Evolutionary conservation across 23 tunicate genomes (phyloP), one percentile per base, ranked within the genome.

Genomic region (Corella eumyota): DNA sequence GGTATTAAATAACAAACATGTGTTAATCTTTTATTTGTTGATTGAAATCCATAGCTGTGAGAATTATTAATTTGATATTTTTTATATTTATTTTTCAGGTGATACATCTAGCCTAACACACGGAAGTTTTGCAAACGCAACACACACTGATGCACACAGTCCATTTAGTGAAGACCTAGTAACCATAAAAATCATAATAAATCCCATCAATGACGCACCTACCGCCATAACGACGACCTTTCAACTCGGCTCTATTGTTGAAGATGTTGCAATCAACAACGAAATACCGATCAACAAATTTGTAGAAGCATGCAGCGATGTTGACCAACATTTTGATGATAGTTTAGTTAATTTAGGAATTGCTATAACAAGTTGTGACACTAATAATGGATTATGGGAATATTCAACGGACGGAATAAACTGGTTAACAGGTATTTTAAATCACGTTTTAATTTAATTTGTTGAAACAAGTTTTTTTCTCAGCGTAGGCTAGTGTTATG

Each of bases 181-280:
- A 7, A 71, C 77, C 11, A 2, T 71, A 21, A 71, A 67, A 13
- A 47, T 71, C 20, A 19, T 22, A 26, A 25, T 71, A 11, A 44
- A 51, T 29, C 58, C 67, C 4, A 34, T 71, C 54, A 71, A 71
- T 60, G 77, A 71, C 67, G 77, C 77, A 27, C 77, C 77, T 22
- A 25, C 17, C 11, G 77, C 60, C 21, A 45, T 29, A 13, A n/a
- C 50, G 45, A 23, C 56, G 29, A 23, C 44, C 15, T 3, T 59
- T 17, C 56, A 60, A 7, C 24, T 71, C 15, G 58, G 24, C 6
- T 36, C 77, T 29, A 47, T 71, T 24, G 9, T 29, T 11, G 77
- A 71, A 60, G 77, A 50, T 15, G n/a, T 59, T 3, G 56, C 21
- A 7, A 58, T 24, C 19, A 28, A 17, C 19, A 30, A 32, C 35